phyloP scores from a whole-genome alignment of 2,888 invertebrate species.

The Congeria kusceri region DNA sequence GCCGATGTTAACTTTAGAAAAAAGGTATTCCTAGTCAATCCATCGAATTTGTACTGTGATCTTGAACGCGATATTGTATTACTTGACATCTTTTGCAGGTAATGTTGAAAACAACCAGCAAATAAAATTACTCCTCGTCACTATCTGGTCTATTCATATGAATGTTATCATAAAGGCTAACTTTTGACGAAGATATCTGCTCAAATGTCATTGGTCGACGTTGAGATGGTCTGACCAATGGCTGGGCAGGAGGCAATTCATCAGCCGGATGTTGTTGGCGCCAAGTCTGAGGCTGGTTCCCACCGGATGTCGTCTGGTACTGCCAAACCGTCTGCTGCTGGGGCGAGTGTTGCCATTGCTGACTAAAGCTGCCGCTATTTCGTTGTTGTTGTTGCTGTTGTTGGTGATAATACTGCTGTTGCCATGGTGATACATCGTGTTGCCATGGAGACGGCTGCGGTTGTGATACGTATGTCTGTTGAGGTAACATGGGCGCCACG shows the following conservation, averaged over 20 bases:
- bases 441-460: conserved; percentile 24
- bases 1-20: no score
- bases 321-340: conserved; percentile 39
- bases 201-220: conserved; percentile 81
- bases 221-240: conserved; percentile 77
- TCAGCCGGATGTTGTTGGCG: conserved; percentile 42
- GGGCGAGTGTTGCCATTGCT: conserved; percentile 20
- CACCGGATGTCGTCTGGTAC: conserved; percentile 16
- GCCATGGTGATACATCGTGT: conserved; percentile 17
- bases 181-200: conserved; percentile 79
- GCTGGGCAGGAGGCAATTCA: conserved; percentile 68
- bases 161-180: conserved; percentile 81
- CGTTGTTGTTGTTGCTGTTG: conserved; percentile 20
- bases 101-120: no score
- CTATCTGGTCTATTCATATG: conserved; percentile 61
- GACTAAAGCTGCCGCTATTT: conserved; percentile 11
- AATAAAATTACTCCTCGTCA: conserved; percentile 23
- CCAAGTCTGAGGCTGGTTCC: conserved; percentile 31
- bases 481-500: conserved; percentile 68
- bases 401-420: conserved; percentile 18
- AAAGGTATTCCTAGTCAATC: no score
- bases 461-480: conserved; percentile 47
- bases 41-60: no score
- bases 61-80: no score
- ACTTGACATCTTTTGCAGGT: no score